A percentile compares a stretch with the other conserved stretches of the same genome.
These are phyloP conservation scores for Rhineura floridana DNA, from an alignment of 2,113 vertebrate species.

Conservation along the genomic window DNA sequence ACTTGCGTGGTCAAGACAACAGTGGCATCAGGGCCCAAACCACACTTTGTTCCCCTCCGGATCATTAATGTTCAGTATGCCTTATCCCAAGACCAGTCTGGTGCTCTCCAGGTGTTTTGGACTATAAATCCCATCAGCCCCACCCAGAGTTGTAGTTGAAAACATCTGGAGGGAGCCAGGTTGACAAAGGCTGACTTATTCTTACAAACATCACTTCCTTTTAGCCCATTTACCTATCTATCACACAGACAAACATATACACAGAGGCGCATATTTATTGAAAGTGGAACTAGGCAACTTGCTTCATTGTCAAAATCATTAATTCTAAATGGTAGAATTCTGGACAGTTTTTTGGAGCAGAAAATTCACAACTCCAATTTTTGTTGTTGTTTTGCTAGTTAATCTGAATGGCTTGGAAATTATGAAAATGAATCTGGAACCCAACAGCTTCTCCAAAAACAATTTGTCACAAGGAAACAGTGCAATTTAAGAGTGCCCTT, in stretches of 20 bases:
- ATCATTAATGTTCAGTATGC: no score
- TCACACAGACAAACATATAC: no score
- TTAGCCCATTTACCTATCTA: no score
- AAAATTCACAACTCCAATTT: not conserved
- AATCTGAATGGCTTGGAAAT: not conserved
- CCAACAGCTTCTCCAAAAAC: not conserved
- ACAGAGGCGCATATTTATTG: no score
- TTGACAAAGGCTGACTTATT: no score
- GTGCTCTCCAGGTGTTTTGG: no score
- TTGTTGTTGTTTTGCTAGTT: accelerated
- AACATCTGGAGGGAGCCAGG: no score
- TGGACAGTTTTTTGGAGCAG: not conserved
- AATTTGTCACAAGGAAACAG: not conserved
- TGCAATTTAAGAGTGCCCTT: not conserved
- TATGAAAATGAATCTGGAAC: not conserved
- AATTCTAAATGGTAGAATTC: not conserved
- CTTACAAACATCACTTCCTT: no score
- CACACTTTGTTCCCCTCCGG: not conserved
- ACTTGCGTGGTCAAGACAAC: no score
- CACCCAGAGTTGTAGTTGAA: no score
- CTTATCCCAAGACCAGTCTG: no score
- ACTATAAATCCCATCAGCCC: no score
- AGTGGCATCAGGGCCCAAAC: not conserved
- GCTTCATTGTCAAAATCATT: not conserved
- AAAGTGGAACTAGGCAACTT: not conserved